Conservation (phyloP, 2,797 vertebrate species). For the Botia kubotai region DNA sequence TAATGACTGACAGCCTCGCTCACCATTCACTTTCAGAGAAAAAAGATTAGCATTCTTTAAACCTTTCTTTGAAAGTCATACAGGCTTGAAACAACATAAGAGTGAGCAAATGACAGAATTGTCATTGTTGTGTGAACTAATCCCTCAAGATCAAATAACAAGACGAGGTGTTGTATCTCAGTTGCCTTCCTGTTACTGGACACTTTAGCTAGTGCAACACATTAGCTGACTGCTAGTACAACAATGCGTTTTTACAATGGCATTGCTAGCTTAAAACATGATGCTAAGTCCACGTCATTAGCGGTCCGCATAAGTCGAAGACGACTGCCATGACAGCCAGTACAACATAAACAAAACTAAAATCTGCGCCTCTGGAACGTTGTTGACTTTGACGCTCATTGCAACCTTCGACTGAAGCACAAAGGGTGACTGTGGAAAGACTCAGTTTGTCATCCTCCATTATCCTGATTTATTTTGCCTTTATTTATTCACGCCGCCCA, state of each 20-base stretch:
- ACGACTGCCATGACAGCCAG: neutral
- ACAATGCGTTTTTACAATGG: neutral
- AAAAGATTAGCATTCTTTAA: neutral
- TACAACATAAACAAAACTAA: no score
- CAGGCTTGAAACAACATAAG: neutral
- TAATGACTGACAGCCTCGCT: neutral
- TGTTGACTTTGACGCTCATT: neutral
- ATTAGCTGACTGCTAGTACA: neutral
- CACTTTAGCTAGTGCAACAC: neutral
- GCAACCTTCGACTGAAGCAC: neutral
- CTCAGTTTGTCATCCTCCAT: conserved; percentile 7
- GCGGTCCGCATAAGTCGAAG: neutral
- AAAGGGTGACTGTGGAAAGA: neutral
- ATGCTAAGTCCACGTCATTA: neutral
- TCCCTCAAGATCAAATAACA: neutral
- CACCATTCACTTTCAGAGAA: neutral
- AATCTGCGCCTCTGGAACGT: neutral
- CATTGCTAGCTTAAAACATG: neutral
- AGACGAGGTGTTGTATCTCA: neutral
- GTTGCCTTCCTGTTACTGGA: neutral
- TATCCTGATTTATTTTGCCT: neutral
- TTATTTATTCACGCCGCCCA: conserved; percentile 1
- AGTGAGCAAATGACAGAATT: neutral
- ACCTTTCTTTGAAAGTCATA: neutral
- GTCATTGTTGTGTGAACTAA: neutral